Evolutionary conservation across 2,797 vertebrate species (phyloP), one percentile per base, ranked within the genome.

Genomic region (Syndactyla subalaris): DNA sequence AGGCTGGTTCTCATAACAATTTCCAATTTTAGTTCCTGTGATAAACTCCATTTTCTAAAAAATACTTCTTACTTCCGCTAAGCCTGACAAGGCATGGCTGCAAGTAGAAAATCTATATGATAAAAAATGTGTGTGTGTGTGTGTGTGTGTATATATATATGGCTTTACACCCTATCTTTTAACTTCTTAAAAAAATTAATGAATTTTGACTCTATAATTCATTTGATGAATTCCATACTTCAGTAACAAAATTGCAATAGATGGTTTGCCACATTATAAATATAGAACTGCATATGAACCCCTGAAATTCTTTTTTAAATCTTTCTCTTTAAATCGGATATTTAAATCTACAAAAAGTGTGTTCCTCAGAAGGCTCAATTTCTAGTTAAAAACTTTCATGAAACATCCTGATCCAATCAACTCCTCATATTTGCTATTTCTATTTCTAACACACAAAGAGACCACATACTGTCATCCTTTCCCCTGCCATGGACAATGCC

Each of bases 341-440:
- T 73, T 92, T 87, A 66, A 79, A 78, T 49, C 7, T 26, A 52
- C 38, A 14, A 78, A 41, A 89, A 76, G 20, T 30, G 55, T 68
- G 4, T 19, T 75, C 38, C 70, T 73, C 51, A 62, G 45, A 82
- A 86, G 23, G 23, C 26, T 70, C 11, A 2, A 46, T 82, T 94
- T 86, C 48, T 55, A 67, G 36, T 81, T 78, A 54, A 86, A 89
- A 93, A 67, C 39, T 77, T 87, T 27, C 15, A 73, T 24, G 52
- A 51, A 95, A 93, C 90, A 96, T 84, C 49, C 68, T 67, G 83
- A 93, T 90, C 52, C 80, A 84, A 95, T 88, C 83, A 96, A 88
- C 81, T 81, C 80, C 55, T 84, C 76, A 92, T 94, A 95, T 90
- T 93, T 95, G 62, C 46, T 73, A 78, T 55, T 92, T 90, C 83